Conservation (phyloP, 2,888 invertebrate genomes). For the Eutolmus rufibarbis region DNA sequence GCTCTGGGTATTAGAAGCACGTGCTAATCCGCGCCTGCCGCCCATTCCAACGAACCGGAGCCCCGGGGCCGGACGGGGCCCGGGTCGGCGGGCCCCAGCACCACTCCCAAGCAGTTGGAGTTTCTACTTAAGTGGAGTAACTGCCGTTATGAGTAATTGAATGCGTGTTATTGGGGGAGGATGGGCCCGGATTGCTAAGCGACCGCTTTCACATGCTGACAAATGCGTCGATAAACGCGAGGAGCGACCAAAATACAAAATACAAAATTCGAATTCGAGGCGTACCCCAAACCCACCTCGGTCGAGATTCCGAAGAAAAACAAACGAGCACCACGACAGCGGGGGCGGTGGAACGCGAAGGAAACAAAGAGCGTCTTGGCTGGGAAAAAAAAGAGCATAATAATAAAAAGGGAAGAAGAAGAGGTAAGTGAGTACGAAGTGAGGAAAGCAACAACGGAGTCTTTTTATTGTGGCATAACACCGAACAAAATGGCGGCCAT, state of each 20-base stretch:
- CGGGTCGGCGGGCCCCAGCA: background rate
- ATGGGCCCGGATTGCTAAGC: conserved; percentile 20
- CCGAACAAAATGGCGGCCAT: conserved; percentile 47
- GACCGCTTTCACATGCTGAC: conserved; percentile 34
- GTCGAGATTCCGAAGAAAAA: conserved; percentile 35
- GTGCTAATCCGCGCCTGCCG: background rate
- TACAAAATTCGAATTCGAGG: conserved; percentile 29
- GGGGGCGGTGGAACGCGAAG: background rate
- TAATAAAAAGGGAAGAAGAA: background rate
- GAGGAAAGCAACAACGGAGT: conserved; percentile 37
- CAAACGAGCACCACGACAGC: background rate
- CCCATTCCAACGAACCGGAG: background rate
- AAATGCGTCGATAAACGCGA: conserved; percentile 19
- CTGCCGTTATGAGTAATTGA: conserved; percentile 24
- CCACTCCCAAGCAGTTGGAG: background rate
- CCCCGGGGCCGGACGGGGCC: background rate
- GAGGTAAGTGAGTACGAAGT: background rate
- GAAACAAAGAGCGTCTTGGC: background rate
- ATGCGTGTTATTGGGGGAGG: conserved; percentile 29
- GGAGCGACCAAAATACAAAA: conserved; percentile 29
- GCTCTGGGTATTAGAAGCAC: conserved; percentile 14
- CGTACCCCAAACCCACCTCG: conserved; percentile 28
- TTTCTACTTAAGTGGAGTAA: conserved; percentile 4
- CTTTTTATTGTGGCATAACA: conserved; percentile 45
- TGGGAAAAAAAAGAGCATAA: background rate